Percentiles rank a stretch among this genome's conserved stretches.
Evolutionary conservation across 2,888 invertebrate genomes (phyloP).

Genomic region (Cynaeus angustus): DNA sequence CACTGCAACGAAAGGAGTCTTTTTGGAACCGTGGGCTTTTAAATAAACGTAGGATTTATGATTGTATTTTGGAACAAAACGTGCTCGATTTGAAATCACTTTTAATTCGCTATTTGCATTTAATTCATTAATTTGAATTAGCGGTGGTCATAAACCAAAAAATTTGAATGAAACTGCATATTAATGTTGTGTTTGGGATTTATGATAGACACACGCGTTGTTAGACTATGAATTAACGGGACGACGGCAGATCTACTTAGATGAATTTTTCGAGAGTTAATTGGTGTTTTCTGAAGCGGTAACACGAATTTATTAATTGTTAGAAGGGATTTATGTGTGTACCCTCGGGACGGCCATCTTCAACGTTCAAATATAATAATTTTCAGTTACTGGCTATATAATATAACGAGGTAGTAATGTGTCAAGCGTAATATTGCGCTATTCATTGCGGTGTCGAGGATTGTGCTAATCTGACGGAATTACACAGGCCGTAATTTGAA

Average conservation of each 20-base stretch:
- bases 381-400: constrained; percentile 48
- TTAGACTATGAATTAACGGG: constrained; percentile 30
- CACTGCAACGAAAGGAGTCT: background rate
- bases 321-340: background rate
- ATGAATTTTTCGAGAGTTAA: constrained; percentile 19
- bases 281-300: constrained; percentile 4
- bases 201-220: constrained; percentile 25
- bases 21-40: background rate
- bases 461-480: constrained; percentile 72
- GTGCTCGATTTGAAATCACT: constrained; percentile 2
- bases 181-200: constrained; percentile 8
- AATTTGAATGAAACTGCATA: constrained; percentile 30
- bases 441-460: constrained; percentile 69
- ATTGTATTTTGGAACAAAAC: background rate
- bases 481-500: constrained; percentile 70
- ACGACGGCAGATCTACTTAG: constrained; percentile 26
- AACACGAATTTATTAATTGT: background rate
- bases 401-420: constrained; percentile 72
- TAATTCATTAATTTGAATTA: constrained; percentile 32
- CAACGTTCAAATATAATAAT: constrained; percentile 31
- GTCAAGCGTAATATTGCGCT: constrained; percentile 69
- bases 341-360: constrained; percentile 5
- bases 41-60: too few relatives aligned
- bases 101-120: constrained; percentile 24
- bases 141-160: constrained; percentile 18